Conservation (phyloP, 2,888 invertebrate genomes). For the Salticus scenicus region DNA sequence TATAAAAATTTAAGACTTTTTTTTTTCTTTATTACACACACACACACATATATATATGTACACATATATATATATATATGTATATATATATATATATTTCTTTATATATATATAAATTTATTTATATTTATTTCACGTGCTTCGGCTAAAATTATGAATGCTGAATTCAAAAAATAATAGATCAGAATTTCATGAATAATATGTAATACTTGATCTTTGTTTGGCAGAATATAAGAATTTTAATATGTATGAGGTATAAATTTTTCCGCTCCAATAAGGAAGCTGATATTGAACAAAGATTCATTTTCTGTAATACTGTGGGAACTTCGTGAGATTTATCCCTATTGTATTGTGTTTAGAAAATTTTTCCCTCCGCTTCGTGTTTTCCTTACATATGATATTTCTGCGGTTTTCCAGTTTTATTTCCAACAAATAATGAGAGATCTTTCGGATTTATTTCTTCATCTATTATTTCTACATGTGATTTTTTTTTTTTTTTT, state of each 20-base stretch:
- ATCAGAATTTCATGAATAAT: not conserved
- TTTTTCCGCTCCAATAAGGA: not conserved
- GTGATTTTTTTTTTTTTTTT: not conserved
- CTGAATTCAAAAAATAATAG: not conserved
- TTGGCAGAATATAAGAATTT: not conserved
- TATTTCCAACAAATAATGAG: not conserved
- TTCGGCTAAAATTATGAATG: too few relatives aligned
- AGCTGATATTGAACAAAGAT: not conserved
- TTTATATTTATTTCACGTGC: too few relatives aligned
- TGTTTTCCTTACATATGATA: not conserved
- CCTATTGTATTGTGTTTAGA: not conserved
- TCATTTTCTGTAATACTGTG: not conserved
- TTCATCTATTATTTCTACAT: not conserved
- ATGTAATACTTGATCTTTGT: not conserved
- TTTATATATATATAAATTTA: too few relatives aligned
- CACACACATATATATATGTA: too few relatives aligned
- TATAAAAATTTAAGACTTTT: too few relatives aligned
- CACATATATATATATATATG: too few relatives aligned
- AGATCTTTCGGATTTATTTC: not conserved
- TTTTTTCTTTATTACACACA: too few relatives aligned
- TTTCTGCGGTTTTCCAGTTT: not conserved
- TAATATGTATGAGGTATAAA: constrained; percentile 3
- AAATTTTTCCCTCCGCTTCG: not conserved
- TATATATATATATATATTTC: too few relatives aligned
- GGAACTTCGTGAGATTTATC: not conserved